Base-by-base conservation (phyloP, 2,888 invertebrate species). In the Mythimna pallens region DNA sequence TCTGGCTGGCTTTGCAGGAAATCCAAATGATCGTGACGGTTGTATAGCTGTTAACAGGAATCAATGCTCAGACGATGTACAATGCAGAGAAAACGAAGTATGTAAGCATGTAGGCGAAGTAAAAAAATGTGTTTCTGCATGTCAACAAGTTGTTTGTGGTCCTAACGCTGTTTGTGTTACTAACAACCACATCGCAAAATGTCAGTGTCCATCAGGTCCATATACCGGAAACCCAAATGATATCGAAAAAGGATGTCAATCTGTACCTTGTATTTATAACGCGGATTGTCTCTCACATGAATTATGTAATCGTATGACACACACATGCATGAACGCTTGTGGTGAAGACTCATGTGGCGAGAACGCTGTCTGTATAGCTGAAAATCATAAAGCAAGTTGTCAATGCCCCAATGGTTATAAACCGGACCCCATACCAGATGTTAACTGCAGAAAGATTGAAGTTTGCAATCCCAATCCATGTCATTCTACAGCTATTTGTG, bases 1-100 rank as follows among this genome's bases (percentile, higher is more conserved):
- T 90, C 94, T 98, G 25, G 94, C 97, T 55, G 99, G 98, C 6
- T 99, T 97, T 92, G 97, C 97, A 17, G 99, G 99, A 54, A 99
- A 99, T 95, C 98, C 99, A 25, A 98, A 98, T 88, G 98, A 99
- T 89, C 97, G 99, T 36, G 97, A 97, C 82, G 99, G 99, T n/a
- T 99, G 99, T 88, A 97, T 97, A 85, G 97, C 97, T 20, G 92
- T 97, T 1, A 96, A 97, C 22, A 97, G 97, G 91, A 97, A 98
- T 87, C 97, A 98, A 91, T 99, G 99, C 88, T 96, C 96, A 20
- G 97, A 97, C 58, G 98, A 98, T 92, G 97, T 97, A 50, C 98
- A 99, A 91, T 99, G 99, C 88, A 95, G 97, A 47, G 99, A 99
- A 94, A 98, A 97, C 81, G 98, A 98, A 89, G 97, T 97, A 22